A percentile compares a stretch with the other conserved stretches of the same genome.
Conservation (phyloP, 1,140 invertebrate species). For the Euglossa dilemma region DNA sequence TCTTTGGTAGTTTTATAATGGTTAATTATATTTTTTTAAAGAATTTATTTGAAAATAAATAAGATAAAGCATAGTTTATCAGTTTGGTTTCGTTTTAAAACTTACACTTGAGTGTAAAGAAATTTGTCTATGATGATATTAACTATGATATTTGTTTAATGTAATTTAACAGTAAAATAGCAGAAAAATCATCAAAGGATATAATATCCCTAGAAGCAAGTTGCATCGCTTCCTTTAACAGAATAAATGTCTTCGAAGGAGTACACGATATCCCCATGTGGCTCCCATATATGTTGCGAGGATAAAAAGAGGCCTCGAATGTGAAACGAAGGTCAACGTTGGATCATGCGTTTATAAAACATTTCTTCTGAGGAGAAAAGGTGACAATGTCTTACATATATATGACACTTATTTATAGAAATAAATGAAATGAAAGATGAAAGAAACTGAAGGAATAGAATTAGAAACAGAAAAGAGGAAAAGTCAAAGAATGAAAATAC, state of each 20-base stretch:
- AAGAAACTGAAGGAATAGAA: not conserved
- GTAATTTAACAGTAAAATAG: too few species aligned
- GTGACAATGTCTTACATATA: not conserved
- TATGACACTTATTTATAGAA: too few species aligned
- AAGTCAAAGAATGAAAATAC: not conserved
- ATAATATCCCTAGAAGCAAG: not conserved
- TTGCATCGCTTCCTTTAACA: not conserved
- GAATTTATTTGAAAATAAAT: not conserved
- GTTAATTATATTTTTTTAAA: not conserved
- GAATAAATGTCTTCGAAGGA: not conserved
- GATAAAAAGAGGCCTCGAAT: slow-evolving; percentile 18
- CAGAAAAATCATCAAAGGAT: not conserved
- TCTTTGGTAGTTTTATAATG: not conserved
- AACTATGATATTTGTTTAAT: not conserved
- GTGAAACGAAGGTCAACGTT: not conserved
- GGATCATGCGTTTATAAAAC: not conserved
- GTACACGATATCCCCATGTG: slow-evolving; percentile 21
- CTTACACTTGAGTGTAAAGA: not conserved
- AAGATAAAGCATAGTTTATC: not conserved
- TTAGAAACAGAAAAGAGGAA: not conserved
- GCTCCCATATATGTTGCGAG: not conserved
- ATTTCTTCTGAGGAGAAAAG: not conserved
- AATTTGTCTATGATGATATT: not conserved
- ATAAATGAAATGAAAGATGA: not conserved
- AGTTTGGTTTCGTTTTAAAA: not conserved